These are phyloP conservation scores for Penaeus japonicus DNA, from an alignment of 1,140 invertebrate species.

Conservation along the genomic window DNA sequence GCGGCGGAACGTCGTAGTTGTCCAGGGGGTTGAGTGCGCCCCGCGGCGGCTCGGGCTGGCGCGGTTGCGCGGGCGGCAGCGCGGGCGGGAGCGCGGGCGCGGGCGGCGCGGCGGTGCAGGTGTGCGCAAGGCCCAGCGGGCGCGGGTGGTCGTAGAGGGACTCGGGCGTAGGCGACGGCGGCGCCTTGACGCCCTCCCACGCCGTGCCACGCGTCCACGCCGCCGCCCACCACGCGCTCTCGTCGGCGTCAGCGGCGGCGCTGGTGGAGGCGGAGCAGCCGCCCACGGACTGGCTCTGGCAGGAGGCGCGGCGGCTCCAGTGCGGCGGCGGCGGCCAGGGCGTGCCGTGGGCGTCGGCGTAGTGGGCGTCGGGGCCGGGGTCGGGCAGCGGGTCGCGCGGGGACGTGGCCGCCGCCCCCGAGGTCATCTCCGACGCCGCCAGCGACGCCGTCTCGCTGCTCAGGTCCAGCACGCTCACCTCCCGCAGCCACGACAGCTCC, in stretches of 20 bases:
- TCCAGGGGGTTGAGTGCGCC: conserved; percentile 52
- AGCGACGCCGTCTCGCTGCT: conserved; percentile 51
- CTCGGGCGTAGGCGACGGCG: conserved; percentile 36
- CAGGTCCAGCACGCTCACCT: conserved; percentile 48
- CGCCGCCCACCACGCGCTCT: conserved; percentile 38
- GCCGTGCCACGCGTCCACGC: conserved; percentile 29
- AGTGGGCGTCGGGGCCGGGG: conserved; percentile 20
- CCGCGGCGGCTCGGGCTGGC: conserved; percentile 13
- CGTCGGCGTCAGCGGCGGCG: conserved; percentile 28
- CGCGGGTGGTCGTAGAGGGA: conserved; percentile 52
- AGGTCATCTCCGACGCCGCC: conserved; percentile 51
- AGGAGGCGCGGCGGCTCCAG: conserved; percentile 38
- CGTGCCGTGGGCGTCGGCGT: conserved; percentile 31
- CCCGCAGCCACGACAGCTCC: conserved; percentile 47
- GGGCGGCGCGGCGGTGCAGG: conserved; percentile 11
- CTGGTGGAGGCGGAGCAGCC: conserved; percentile 26
- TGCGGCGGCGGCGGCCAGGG: conserved; percentile 24
- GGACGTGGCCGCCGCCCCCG: conserved; percentile 32
- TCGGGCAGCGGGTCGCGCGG: conserved; percentile 43
- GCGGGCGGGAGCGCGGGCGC: not conserved
- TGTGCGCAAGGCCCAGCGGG: conserved; percentile 31
- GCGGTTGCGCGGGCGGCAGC: not conserved
- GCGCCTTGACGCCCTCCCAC: conserved; percentile 26
- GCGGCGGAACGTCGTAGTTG: conserved; percentile 58
- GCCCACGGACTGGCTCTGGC: conserved; percentile 45